Conservation (phyloP, 2,113 vertebrate genomes). For the Micronycteris hirsuta region DNA sequence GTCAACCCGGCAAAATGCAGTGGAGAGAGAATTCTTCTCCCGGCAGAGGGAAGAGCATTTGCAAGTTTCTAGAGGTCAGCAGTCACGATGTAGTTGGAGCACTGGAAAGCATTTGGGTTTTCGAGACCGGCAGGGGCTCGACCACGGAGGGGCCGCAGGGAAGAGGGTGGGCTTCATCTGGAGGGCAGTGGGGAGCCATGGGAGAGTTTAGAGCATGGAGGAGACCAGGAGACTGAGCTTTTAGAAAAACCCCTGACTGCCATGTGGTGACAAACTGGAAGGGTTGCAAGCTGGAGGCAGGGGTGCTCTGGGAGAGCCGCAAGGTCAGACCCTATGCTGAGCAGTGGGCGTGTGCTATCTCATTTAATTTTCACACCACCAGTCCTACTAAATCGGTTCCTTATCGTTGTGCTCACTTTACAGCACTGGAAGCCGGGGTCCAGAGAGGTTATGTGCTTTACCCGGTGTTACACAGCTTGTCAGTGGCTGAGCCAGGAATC, state of each 20-base stretch:
- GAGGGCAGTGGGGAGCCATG: background rate
- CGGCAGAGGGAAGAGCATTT: background rate
- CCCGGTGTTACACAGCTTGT: slow-evolving; percentile 24
- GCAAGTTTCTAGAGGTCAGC: background rate
- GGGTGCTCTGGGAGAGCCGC: background rate
- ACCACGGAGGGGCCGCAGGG: background rate
- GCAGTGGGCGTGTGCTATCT: fast-evolving
- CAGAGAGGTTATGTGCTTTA: background rate
- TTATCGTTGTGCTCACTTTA: background rate
- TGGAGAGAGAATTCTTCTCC: background rate
- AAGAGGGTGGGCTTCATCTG: background rate
- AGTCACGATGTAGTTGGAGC: fast-evolving
- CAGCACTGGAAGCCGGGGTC: background rate
- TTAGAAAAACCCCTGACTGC: background rate
- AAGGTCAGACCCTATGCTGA: background rate
- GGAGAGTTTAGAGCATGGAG: background rate
- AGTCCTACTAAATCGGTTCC: fast-evolving
- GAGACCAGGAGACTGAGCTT: background rate
- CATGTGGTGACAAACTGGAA: background rate
- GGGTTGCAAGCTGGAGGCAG: background rate
- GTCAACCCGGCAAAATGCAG: background rate
- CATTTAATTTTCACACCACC: too few species aligned
- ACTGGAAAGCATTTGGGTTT: background rate
- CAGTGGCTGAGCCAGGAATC: background rate
- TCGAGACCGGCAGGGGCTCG: background rate